Conservation (phyloP, 2,888 invertebrate genomes). For the Chymomyza amoena region DNA sequence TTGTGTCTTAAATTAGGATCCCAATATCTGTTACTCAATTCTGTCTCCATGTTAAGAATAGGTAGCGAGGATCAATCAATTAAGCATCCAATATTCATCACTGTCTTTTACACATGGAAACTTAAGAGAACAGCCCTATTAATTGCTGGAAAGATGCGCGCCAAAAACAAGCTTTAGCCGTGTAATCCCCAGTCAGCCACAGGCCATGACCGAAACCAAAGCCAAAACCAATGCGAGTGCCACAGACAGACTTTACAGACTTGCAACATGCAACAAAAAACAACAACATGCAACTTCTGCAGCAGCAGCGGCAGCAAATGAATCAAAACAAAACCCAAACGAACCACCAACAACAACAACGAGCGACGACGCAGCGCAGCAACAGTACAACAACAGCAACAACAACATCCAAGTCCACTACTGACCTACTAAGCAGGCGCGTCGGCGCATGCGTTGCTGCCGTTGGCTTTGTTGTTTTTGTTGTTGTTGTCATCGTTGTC, state of each 20-base stretch:
- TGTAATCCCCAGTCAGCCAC: conserved; percentile 26
- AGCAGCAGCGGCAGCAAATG: conserved; percentile 36
- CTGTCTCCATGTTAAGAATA: too few species aligned
- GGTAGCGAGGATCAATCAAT: too few species aligned
- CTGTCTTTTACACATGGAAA: background rate
- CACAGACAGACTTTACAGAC: conserved; percentile 13
- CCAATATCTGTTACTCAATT: too few species aligned
- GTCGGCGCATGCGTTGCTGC: conserved; percentile 20
- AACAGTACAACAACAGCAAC: conserved; percentile 24
- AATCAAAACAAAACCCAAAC: conserved; percentile 47
- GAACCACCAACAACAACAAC: conserved; percentile 25
- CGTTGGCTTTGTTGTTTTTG: conserved; percentile 33
- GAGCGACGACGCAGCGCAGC: conserved; percentile 8
- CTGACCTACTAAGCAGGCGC: conserved; percentile 76
- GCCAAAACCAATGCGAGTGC: background rate
- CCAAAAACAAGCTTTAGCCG: conserved; percentile 36
- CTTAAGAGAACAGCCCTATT: background rate
- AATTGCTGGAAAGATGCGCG: conserved; percentile 23
- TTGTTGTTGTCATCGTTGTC: conserved; percentile 24
- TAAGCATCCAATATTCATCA: too few species aligned
- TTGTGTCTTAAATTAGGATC: too few species aligned
- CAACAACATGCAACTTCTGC: conserved; percentile 26
- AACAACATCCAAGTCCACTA: conserved; percentile 69
- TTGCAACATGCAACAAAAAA: conserved; percentile 26
- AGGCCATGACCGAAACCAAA: background rate